Conservation (phyloP, 1,140 invertebrate genomes). For the Zaprionus vittiger region DNA sequence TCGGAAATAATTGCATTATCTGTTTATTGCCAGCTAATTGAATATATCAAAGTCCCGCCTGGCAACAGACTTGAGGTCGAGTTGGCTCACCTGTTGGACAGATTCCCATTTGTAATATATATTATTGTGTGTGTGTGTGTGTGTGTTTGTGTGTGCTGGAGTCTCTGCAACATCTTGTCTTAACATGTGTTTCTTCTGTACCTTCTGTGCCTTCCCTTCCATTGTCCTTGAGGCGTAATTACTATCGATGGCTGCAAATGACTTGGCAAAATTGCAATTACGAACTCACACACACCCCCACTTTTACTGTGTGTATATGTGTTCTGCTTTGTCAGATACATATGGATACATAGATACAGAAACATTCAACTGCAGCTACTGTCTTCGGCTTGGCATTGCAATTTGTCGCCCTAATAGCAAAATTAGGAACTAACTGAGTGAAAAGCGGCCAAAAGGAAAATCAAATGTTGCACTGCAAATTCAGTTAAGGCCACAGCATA, state of each 20-base stretch:
- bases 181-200: conserved; percentile 14
- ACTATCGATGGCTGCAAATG: conserved; percentile 53
- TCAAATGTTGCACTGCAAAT: conserved; percentile 33
- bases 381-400: conserved; percentile 15
- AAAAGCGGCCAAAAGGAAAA: conserved; percentile 37
- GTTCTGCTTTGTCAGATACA: conserved; percentile 11
- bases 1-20: neutral
- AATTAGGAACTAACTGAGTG: conserved; percentile 52
- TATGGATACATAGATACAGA: conserved; percentile 20
- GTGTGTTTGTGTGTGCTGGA: neutral
- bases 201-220: neutral
- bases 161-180: conserved; percentile 11
- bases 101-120: neutral
- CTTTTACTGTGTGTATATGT: conserved; percentile 30
- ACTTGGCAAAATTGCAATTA: conserved; percentile 43
- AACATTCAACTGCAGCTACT: neutral
- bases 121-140: neutral
- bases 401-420: conserved; percentile 36
- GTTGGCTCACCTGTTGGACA: conserved; percentile 6
- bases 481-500: conserved; percentile 21
- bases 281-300: neutral
- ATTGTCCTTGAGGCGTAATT: conserved; percentile 47
- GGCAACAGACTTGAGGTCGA: neutral
- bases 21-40: neutral
- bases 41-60: neutral